A percentile compares a stretch with the other conserved stretches of the same genome.
phyloP scores from a whole-genome alignment of 1,140 invertebrate genomes.

The Drosophila arizonae region DNA sequence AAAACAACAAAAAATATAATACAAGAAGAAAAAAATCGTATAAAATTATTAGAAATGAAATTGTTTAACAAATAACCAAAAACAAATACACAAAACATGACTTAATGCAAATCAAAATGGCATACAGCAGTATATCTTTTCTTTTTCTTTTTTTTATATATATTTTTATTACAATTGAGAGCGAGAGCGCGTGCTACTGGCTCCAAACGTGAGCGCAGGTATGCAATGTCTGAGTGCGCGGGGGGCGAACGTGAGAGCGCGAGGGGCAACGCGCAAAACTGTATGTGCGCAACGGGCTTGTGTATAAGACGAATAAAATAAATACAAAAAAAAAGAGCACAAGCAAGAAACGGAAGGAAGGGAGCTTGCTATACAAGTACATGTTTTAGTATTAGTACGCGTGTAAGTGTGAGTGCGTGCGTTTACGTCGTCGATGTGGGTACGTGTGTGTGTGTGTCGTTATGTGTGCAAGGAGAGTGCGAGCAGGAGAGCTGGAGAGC shows the following conservation, averaged over 20 bases:
- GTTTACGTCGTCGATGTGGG: slow-evolving; percentile 7
- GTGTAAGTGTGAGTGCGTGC: not conserved
- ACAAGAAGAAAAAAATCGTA: slow-evolving; percentile 10
- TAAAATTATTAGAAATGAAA: slow-evolving; percentile 64
- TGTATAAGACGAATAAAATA: slow-evolving; percentile 66
- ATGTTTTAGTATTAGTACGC: slow-evolving; percentile 40
- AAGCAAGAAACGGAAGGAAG: slow-evolving; percentile 69
- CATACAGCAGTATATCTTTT: slow-evolving; percentile 43
- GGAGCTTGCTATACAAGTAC: slow-evolving; percentile 56
- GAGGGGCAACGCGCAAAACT: slow-evolving; percentile 60
- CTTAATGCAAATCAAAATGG: slow-evolving; percentile 70
- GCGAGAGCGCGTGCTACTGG: slow-evolving; percentile 33
- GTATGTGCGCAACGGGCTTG: slow-evolving; percentile 75
- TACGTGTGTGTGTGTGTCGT: slow-evolving; percentile 36
- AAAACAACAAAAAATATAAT: slow-evolving; percentile 25
- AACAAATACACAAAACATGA: slow-evolving; percentile 58
- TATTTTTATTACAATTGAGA: slow-evolving; percentile 64
- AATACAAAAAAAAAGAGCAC: slow-evolving; percentile 27
- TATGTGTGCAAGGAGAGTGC: slow-evolving; percentile 19
- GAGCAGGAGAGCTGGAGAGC: slow-evolving; percentile 20
- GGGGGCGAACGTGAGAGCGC: slow-evolving; percentile 23
- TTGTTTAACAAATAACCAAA: slow-evolving; percentile 46
- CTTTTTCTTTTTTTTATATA: slow-evolving; percentile 2
- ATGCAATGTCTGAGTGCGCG: slow-evolving; percentile 23
- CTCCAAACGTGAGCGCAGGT: slow-evolving; percentile 64